phyloP scores from a whole-genome alignment of 2,888 invertebrate species.

The Plemyria rubiginata region DNA sequence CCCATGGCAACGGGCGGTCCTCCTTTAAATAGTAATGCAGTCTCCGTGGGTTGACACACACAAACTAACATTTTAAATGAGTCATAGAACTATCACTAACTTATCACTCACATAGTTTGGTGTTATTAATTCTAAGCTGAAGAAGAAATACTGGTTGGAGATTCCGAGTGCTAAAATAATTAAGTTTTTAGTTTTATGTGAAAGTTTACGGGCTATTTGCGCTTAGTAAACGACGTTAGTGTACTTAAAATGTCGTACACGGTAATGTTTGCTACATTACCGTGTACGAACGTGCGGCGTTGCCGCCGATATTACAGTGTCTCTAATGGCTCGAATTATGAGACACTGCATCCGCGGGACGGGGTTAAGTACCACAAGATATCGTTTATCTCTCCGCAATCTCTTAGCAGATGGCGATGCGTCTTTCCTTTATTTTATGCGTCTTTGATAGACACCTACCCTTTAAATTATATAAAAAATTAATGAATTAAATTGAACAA shows the following conservation, averaged over 20 bases:
- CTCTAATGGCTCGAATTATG: constrained; percentile 50
- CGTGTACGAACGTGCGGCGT: constrained; percentile 34
- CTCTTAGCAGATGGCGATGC: constrained; percentile 27
- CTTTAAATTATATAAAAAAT: too few species aligned
- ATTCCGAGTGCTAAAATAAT: constrained; percentile 31
- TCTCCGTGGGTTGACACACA: constrained; percentile 87
- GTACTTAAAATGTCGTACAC: constrained; percentile 47
- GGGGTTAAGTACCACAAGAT: constrained; percentile 43
- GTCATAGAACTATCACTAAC: constrained; percentile 62
- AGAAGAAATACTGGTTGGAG: constrained; percentile 53
- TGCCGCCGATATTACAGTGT: constrained; percentile 56
- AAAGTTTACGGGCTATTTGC: constrained; percentile 30
- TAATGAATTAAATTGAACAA: too few species aligned
- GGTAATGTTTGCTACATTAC: too few species aligned
- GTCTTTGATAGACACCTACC: constrained; percentile 1
- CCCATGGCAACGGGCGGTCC: constrained; percentile 83
- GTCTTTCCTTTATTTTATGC: constrained; percentile 10
- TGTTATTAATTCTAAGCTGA: constrained; percentile 44
- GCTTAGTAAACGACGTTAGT: constrained; percentile 36
- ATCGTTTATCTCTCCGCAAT: constrained; percentile 37
- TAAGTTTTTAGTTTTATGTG: constrained; percentile 28
- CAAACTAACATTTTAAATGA: constrained; percentile 86
- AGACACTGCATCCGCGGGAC: constrained; percentile 48
- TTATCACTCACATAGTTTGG: constrained; percentile 67
- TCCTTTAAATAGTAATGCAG: constrained; percentile 81